Base-by-base conservation (phyloP, 2,888 invertebrate species). In the Leptopilina drosophilae region DNA sequence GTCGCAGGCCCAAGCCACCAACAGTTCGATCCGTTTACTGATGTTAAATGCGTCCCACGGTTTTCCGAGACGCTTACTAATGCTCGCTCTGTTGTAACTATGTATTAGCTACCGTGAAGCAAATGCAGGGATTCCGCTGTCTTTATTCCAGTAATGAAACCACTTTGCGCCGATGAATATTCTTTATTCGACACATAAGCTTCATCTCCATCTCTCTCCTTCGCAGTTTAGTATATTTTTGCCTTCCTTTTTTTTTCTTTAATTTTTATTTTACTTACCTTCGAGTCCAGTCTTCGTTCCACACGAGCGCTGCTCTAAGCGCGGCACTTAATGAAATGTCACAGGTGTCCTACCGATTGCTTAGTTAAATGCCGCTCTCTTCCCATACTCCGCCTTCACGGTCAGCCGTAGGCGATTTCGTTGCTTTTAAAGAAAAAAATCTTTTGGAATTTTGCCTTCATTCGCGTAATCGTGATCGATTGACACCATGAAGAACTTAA, bases 251-350 rank as follows among this genome's bases (percentile, higher is more conserved):
- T 65, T 73, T 67, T 53, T 46, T 64, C 65, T 77, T 78, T n/a
- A 9, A 64, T 53, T 77, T 78, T 81, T 76, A 46, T 77, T 78
- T 81, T 76, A 69, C 64, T 66, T 26, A n/a, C 56, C 14, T 33
- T 40, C 76, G n/a, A 33, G 69, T 40, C 67, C 67, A 67, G 76
- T 80, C 81, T 78, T 77, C 78, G 83, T 80, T 80, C 82, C 81
- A 80, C 81, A 81, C 82, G 81, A 82, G 66, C 77, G 82, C 66
- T 65, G 80, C 77, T 76, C 79, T 77, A 82, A 78, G 78, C 82
- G 85, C 87, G 87, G 84, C 87, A 88, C 89, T 90, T 90, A 90
- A 91, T 90, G 90, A 91, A 91, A 91, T 91, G 91, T 91, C 91
- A 90, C 91, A 90, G 90, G 89, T 91, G 90, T 89, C 89, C 89